Base-by-base conservation (phyloP, 2,888 invertebrate genomes). In the Miltochrista miniata region DNA sequence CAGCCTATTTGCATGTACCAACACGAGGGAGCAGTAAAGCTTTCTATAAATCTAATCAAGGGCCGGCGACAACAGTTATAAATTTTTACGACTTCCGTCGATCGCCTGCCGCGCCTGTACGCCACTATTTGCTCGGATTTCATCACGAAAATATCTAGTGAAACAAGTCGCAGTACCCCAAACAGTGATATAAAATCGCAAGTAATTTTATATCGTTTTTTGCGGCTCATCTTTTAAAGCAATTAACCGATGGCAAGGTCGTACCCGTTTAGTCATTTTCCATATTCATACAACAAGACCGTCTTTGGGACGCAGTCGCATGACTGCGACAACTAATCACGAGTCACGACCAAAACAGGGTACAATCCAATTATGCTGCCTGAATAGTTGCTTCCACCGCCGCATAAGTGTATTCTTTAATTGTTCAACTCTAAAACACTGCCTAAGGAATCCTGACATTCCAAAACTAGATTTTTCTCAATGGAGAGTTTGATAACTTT, bases 21-120 rank as follows among this genome's bases (percentile, higher is more conserved):
- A 58, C 60, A 64, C 56, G 49, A 59, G 68, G 64, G 70, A 70
- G 67, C 71, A 68, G 74, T 81, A 81, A 78, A 80, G 74, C 76
- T 77, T 76, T 80, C 76, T 80, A 77, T 81, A 77, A 76, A 76
- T 74, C 71, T 72, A 68, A 64, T 61, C 64, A 68, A 74, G 78
- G 72, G 63, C 70, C 71, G 51, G 56, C 64, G 60, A 71, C 76
- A 63, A 61, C 62, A 52, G 69, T 68, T 73, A 71, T 82, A 72
- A 83, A 76, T 66, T 66, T 82, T 83, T 74, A 85, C 73, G 78
- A 81, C 76, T 80, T 83, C 83, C 83, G 74, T 66, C 67, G 64
- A 53, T 44, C 51, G 63, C 31, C 45, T 54, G 47, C 45, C 56
- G 64, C 38, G 54, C 60, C 58, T 57, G 51, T 44, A 44, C 54